Evolutionary conservation across 92 coral and sea anemone genomes (phyloP).

Genomic region (Palythoa grandiflora): DNA sequence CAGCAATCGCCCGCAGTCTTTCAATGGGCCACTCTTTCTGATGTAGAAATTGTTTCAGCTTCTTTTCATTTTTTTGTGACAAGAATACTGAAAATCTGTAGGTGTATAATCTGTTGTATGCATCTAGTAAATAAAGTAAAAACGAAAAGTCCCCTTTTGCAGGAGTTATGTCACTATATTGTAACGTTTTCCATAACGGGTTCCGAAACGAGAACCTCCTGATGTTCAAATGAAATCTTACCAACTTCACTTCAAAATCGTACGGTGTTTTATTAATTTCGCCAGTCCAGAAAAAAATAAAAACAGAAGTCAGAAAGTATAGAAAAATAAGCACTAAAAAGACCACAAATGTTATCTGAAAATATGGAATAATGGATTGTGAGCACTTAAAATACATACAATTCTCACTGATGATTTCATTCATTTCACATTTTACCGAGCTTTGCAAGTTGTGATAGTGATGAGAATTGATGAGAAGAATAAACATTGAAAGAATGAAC

Average conservation of each 20-base stretch:
- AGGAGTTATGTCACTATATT: background rate
- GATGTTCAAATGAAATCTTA: too few relatives aligned
- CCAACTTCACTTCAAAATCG: background rate
- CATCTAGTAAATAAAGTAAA: too few relatives aligned
- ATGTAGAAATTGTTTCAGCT: slow-evolving; percentile 38
- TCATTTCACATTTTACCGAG: too few relatives aligned
- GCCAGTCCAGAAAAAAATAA: background rate
- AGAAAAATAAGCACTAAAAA: background rate
- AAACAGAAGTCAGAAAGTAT: background rate
- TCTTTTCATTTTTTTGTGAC: slow-evolving; percentile 60
- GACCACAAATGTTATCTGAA: background rate
- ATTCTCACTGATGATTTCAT: too few relatives aligned
- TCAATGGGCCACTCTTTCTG: slow-evolving; percentile 63
- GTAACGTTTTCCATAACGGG: background rate
- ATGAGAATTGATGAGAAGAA: slow-evolving; percentile 8
- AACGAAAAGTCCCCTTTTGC: too few relatives aligned
- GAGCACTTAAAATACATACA: too few relatives aligned
- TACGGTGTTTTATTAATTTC: background rate
- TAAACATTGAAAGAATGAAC: background rate
- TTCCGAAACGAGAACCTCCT: background rate
- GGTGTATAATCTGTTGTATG: slow-evolving; percentile 30
- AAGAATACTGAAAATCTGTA: slow-evolving; percentile 52
- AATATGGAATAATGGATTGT: slow-evolving; percentile 13
- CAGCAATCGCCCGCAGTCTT: slow-evolving; percentile 25
- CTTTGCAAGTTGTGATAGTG: background rate